phyloP scores from a whole-genome alignment of 2,797 vertebrate genomes.

The Antrozous pallidus region DNA sequence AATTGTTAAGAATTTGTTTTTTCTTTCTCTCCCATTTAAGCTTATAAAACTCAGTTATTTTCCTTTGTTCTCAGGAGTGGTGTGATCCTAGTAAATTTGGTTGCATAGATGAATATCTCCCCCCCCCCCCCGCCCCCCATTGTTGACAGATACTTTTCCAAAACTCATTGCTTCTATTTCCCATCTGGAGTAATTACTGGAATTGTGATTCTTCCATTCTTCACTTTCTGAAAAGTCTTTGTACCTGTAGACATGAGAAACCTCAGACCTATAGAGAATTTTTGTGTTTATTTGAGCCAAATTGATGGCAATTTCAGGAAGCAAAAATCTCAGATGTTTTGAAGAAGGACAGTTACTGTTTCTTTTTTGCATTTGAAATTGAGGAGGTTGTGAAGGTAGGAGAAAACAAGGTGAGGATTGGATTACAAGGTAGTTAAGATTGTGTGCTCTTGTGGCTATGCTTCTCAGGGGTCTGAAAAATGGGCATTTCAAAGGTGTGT shows the following conservation, averaged over 20 bases:
- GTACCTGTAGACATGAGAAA: not conserved
- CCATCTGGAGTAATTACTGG: not conserved
- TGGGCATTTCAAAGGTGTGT: not conserved
- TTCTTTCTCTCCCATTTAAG: constrained; percentile 60
- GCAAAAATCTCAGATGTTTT: not conserved
- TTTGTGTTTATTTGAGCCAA: not conserved
- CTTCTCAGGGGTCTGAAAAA: not conserved
- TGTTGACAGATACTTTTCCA: not conserved
- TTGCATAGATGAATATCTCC: not conserved
- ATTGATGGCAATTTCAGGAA: not conserved
- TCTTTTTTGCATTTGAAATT: not conserved
- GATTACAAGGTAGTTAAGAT: not conserved
- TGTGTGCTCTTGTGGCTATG: not conserved
- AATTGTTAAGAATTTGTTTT: not conserved
- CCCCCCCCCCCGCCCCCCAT: accelerated
- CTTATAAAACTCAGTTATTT: constrained; percentile 58
- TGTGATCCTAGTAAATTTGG: not conserved
- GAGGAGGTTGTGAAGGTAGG: not conserved
- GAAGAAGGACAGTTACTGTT: not conserved
- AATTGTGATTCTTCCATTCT: not conserved
- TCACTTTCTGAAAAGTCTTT: not conserved
- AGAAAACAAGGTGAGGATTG: not conserved
- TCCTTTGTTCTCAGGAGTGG: constrained; percentile 31
- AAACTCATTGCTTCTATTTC: not conserved
- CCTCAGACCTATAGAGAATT: not conserved